Percentiles rank a stretch among this genome's conserved stretches.
Evolutionary conservation across 2,888 invertebrate species (phyloP).

Genomic region (Eurytoma californica): DNA sequence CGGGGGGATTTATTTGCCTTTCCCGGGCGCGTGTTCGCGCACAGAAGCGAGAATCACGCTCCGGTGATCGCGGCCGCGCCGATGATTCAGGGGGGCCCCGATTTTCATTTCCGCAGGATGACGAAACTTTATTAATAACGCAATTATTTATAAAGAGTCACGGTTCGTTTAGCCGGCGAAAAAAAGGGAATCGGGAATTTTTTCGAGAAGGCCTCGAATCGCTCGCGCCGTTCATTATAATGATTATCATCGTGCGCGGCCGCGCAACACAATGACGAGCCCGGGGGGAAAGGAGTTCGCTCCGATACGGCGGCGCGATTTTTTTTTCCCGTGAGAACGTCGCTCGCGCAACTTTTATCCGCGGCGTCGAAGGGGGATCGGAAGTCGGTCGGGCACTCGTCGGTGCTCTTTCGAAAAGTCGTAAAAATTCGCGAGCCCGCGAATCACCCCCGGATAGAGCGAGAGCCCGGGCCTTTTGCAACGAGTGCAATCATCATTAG

Average conservation of each 20-base stretch:
- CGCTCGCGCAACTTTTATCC: slow-evolving; percentile 2
- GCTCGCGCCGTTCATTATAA: slow-evolving; percentile 32
- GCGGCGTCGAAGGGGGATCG: neutral
- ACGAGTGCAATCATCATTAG: slow-evolving; percentile 34
- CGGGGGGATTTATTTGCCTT: slow-evolving; percentile 54
- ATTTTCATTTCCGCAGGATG: slow-evolving; percentile 65
- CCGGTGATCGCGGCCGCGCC: slow-evolving; percentile 43
- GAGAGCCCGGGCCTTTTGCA: slow-evolving; percentile 37
- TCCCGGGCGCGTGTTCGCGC: slow-evolving; percentile 30
- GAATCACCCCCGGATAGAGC: slow-evolving; percentile 52
- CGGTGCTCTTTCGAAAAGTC: slow-evolving; percentile 8
- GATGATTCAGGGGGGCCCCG: slow-evolving; percentile 57
- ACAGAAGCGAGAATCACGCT: slow-evolving; percentile 51
- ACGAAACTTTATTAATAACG: slow-evolving; percentile 62
- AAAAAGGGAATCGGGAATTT: slow-evolving; percentile 10
- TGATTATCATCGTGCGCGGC: slow-evolving; percentile 35
- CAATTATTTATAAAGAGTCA: slow-evolving; percentile 60
- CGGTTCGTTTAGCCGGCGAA: slow-evolving; percentile 60
- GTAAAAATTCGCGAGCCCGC: slow-evolving; percentile 8
- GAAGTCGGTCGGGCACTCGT: slow-evolving; percentile 3
- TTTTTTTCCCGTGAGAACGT: slow-evolving; percentile 55
- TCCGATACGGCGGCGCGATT: slow-evolving; percentile 4
- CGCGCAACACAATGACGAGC: slow-evolving; percentile 47
- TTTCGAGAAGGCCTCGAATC: neutral
- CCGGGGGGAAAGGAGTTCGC: slow-evolving; percentile 48